phyloP scores from a whole-genome alignment of 2,797 vertebrate genomes.

The Tragelaphus eurycerus region DNA sequence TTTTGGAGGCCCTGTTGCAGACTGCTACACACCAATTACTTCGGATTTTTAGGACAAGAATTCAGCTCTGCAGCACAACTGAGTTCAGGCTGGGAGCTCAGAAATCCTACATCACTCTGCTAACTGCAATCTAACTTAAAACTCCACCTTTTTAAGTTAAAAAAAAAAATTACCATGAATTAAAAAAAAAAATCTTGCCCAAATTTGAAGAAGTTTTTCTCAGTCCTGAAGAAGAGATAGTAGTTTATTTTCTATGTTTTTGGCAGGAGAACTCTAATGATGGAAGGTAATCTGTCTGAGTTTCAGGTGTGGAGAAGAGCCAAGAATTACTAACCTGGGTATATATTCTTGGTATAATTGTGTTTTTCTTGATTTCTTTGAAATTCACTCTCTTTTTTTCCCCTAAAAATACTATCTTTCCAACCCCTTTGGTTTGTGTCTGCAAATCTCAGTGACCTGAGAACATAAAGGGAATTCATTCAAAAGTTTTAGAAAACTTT shows the following conservation, averaged over 20 bases:
- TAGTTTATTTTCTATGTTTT: neutral
- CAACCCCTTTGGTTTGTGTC: neutral
- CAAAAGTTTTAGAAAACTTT: neutral
- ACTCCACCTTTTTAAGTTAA: neutral
- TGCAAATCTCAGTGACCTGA: neutral
- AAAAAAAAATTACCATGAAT: neutral
- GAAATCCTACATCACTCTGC: neutral
- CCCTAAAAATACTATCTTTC: conserved; percentile 33
- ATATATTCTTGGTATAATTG: neutral
- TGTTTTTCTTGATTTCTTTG: neutral
- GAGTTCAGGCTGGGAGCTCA: rapidly evolving
- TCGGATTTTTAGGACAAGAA: neutral
- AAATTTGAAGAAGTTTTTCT: neutral
- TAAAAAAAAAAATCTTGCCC: neutral
- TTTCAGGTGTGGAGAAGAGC: neutral
- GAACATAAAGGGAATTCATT: conserved; percentile 7
- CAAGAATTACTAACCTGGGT: neutral
- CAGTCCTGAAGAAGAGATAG: neutral
- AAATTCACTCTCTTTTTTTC: neutral
- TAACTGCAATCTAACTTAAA: neutral
- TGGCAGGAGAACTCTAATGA: rapidly evolving
- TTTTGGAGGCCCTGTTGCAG: rapidly evolving
- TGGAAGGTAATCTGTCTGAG: neutral
- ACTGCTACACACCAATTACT: rapidly evolving
- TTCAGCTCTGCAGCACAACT: neutral